Conservation (phyloP, 2,888 invertebrate species). For the Platypus cylindrus region DNA sequence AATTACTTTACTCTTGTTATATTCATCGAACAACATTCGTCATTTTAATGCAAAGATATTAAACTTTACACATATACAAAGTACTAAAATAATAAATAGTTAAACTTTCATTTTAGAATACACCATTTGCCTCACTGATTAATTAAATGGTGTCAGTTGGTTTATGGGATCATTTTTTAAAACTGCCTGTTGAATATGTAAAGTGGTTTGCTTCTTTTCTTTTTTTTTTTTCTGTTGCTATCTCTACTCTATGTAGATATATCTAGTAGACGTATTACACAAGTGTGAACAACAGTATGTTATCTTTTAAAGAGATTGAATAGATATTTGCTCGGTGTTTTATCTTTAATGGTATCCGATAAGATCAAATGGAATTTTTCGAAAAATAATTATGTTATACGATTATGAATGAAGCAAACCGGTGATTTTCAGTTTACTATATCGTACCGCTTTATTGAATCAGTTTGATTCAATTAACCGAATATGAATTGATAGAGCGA, state of each 20-base stretch:
- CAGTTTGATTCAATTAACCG: too few species aligned
- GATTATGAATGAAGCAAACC: too few species aligned
- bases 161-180: slow-evolving; percentile 8
- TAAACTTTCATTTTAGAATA: slow-evolving; percentile 8
- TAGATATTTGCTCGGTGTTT: slow-evolving; percentile 14
- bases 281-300: slow-evolving; percentile 13
- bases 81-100: slow-evolving; percentile 10
- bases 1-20: slow-evolving; percentile 13
- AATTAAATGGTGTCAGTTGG: slow-evolving; percentile 10
- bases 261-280: too few species aligned
- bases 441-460: too few species aligned
- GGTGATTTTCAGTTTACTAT: too few species aligned
- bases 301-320: slow-evolving; percentile 12
- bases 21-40: slow-evolving; percentile 7
- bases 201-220: too few species aligned
- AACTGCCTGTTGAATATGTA: too few species aligned
- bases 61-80: slow-evolving; percentile 5
- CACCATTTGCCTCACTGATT: slow-evolving; percentile 9
- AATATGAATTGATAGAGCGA: too few species aligned
- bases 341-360: slow-evolving; percentile 11
- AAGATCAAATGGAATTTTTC: too few species aligned
- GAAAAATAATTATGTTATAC: too few species aligned
- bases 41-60: slow-evolving; percentile 11
- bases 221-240: too few species aligned
- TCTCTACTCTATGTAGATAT: too few species aligned